Evolutionary conservation across 2,888 invertebrate genomes (phyloP).

Genomic region (Tinea trinotella): DNA sequence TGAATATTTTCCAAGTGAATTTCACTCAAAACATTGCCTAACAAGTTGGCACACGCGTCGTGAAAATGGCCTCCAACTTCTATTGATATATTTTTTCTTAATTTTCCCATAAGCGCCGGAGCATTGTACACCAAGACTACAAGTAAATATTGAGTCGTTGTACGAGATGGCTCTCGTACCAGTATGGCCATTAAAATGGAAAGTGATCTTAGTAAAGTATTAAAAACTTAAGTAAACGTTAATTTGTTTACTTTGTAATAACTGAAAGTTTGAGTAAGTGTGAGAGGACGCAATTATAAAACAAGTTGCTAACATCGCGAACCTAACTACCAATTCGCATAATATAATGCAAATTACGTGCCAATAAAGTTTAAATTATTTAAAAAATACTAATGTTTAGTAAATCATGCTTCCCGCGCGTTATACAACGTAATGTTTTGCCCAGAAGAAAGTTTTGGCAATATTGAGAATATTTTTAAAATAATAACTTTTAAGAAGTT

Average conservation of each 20-base stretch:
- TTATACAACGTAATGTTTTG: neutral
- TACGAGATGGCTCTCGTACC: slow-evolving; percentile 4
- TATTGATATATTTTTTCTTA: slow-evolving; percentile 7
- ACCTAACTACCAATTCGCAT: neutral
- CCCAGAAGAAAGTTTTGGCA: neutral
- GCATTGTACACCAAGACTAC: neutral
- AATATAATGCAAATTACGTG: slow-evolving; percentile 1
- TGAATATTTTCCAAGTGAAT: neutral
- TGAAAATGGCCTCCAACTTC: slow-evolving; percentile 10
- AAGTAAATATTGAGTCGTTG: neutral
- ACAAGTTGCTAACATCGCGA: neutral
- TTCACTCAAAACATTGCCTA: slow-evolving; percentile 7
- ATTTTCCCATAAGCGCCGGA: neutral
- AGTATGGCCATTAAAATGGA: slow-evolving; percentile 4
- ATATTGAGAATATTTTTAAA: neutral
- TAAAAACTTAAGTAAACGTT: neutral
- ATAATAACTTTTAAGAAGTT: too few relatives aligned
- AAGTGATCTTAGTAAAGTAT: slow-evolving; percentile 11
- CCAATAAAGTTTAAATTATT: neutral
- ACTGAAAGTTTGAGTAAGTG: neutral
- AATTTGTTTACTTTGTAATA: neutral
- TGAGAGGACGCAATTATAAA: neutral
- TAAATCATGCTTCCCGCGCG: neutral
- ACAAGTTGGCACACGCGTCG: slow-evolving; percentile 1
- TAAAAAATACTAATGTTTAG: slow-evolving; percentile 4